Conservation (phyloP, 2,888 invertebrate genomes). For the Aphrophora alni region DNA sequence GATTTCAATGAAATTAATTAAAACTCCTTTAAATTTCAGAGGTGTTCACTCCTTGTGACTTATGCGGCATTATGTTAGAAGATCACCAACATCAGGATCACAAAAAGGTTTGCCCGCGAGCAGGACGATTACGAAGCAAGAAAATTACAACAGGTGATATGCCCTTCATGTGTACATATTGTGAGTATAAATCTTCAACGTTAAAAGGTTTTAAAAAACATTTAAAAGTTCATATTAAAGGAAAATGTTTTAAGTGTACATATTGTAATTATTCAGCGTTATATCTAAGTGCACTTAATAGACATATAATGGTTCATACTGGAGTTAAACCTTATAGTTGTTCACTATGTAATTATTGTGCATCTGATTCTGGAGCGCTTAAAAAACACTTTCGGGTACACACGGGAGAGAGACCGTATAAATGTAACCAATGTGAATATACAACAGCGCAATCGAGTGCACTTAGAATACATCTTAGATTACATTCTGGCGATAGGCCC, state of each 20-base stretch:
- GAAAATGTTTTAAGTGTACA: neutral
- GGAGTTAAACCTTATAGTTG: neutral
- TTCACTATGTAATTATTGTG: neutral
- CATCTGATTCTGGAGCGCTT: neutral
- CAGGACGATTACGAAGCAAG: neutral
- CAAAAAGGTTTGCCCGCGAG: neutral
- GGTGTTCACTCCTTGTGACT: neutral
- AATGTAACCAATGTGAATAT: constrained; percentile 6
- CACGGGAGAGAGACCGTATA: neutral
- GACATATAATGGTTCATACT: neutral
- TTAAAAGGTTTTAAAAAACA: neutral
- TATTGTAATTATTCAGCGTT: neutral
- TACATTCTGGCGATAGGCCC: neutral
- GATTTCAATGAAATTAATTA: no score
- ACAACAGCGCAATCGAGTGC: constrained; percentile 13
- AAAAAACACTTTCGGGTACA: neutral
- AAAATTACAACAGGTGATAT: neutral
- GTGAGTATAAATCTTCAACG: neutral
- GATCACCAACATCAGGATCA: neutral
- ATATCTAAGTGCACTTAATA: neutral
- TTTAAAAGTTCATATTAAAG: neutral
- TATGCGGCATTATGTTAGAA: neutral
- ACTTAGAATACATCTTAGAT: neutral
- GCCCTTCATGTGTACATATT: neutral
- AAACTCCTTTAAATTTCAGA: neutral